These are phyloP conservation scores for Entelurus aequoreus DNA, from an alignment of 2,113 vertebrate genomes.

Conservation along the genomic window DNA sequence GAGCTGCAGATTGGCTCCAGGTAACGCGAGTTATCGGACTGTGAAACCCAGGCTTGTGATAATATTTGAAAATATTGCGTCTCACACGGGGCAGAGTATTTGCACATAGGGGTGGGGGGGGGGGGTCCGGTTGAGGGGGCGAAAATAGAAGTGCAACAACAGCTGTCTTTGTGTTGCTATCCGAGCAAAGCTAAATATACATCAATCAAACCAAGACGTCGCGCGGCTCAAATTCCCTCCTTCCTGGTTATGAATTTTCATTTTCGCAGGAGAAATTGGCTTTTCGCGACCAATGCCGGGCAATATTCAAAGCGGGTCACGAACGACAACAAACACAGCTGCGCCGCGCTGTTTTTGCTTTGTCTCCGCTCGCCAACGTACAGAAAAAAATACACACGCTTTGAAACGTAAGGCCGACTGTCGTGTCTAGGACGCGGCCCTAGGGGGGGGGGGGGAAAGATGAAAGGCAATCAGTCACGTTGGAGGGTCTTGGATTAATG, in stretches of 20 bases:
- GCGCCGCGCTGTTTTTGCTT: slow-evolving; percentile 36
- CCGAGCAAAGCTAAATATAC: slow-evolving; percentile 50
- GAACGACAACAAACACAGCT: slow-evolving; percentile 42
- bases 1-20: slow-evolving; percentile 10
- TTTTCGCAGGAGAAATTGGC: background rate
- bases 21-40: slow-evolving; percentile 27
- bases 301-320: slow-evolving; percentile 24
- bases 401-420: slow-evolving; percentile 52
- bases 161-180: slow-evolving; percentile 62
- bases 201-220: slow-evolving; percentile 52
- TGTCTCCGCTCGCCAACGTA: slow-evolving; percentile 32
- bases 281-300: background rate
- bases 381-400: slow-evolving; percentile 17
- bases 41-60: slow-evolving; percentile 28
- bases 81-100: slow-evolving; percentile 43
- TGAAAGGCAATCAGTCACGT: slow-evolving; percentile 55
- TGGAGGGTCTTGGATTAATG: slow-evolving; percentile 47
- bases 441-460: slow-evolving; percentile 56
- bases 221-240: slow-evolving; percentile 20
- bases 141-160: slow-evolving; percentile 61
- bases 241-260: slow-evolving; percentile 4
- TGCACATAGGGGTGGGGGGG: slow-evolving; percentile 25
- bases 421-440: slow-evolving; percentile 53
- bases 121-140: slow-evolving; percentile 41
- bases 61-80: slow-evolving; percentile 39